phyloP scores from a whole-genome alignment of 2,797 vertebrate species.

The Characodon lateralis region DNA sequence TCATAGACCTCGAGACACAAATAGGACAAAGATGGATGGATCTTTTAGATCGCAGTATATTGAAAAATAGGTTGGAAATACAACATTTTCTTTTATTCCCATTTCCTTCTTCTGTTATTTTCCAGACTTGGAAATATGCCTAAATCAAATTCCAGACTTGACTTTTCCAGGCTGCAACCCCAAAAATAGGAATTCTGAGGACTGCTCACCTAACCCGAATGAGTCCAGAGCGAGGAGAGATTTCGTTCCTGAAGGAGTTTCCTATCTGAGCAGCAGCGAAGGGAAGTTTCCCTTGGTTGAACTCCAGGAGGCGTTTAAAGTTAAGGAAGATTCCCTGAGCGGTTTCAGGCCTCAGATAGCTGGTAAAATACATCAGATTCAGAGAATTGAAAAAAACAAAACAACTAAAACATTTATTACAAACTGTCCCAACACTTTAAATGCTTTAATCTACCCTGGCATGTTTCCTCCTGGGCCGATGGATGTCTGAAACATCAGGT shows the following conservation, averaged over 20 bases:
- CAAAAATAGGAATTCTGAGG: background rate
- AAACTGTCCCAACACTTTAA: rapidly evolving
- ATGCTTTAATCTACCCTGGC: conserved; percentile 85
- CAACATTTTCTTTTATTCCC: background rate
- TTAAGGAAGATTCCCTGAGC: conserved; percentile 99
- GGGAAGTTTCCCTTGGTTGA: conserved; percentile 97
- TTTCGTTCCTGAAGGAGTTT: conserved; percentile 98
- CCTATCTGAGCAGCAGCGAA: conserved; percentile 99
- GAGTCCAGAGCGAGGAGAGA: conserved; percentile 97
- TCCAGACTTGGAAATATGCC: background rate
- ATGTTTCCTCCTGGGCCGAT: conserved; percentile 97
- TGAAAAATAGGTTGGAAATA: rapidly evolving
- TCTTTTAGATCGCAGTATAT: background rate
- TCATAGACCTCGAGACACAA: background rate
- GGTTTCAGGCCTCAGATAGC: conserved; percentile 98
- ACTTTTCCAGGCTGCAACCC: background rate
- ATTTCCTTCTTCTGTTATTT: background rate
- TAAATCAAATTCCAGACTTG: background rate
- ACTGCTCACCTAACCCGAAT: conserved; percentile 93
- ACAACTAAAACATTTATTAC: too few species aligned
- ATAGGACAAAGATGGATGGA: background rate
- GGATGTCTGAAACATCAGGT: conserved; percentile 98
- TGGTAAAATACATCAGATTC: conserved; percentile 52
- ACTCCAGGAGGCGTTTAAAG: conserved; percentile 97
- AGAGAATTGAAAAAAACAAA: background rate